Evolutionary conservation across 2,113 vertebrate species (phyloP), one percentile per base, ranked within the genome.

Genomic region (Clarias gariepinus): DNA sequence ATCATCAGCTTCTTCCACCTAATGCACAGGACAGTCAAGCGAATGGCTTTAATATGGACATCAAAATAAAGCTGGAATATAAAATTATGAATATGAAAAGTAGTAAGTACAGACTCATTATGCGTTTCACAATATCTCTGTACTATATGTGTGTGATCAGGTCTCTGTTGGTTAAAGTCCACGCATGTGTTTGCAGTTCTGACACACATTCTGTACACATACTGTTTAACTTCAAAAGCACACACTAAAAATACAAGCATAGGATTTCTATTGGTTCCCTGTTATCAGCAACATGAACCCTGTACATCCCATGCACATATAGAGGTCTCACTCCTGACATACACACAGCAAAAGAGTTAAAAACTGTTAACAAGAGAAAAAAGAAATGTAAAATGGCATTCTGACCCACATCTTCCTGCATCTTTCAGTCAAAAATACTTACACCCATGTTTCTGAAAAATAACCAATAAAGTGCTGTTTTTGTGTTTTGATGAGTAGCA

Each of bases 1-100:
- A 88, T 99, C 98, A 8, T 99, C 98, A 0, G 98, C 97, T 89
- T 99, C 97, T 86, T 99, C 98, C 71, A 98, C 95, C 98, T 99
- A 90, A 71, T 25, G 83, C 33, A 93, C 76, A 88, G 87, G 52
- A 16, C 64, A 74, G 36, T n/a, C 21, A 61, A 23, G 7, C 19
- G n/a, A 76, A 12, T 41, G 5, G 12, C 21, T 55, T 85, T 66
- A 79, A 55, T 57, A 57, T 41, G 1, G 12, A 3, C 0, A 47
- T 73, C 33, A 47, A 0, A 76, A 61, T n/a, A 9, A 10, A 74
- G 12, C 53, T 47, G 68, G 4, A 84, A 84, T 84, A 66, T 28
- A 28, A 66, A 28, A 74, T 84, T 25, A 57, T 36, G 8, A 57
- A 84, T 13, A 71, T 30, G 3, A 58, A 16, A 16, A 23, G 55